These are phyloP conservation scores for Thecophora atra DNA, from an alignment of 2,888 invertebrate genomes.

Conservation along the genomic window DNA sequence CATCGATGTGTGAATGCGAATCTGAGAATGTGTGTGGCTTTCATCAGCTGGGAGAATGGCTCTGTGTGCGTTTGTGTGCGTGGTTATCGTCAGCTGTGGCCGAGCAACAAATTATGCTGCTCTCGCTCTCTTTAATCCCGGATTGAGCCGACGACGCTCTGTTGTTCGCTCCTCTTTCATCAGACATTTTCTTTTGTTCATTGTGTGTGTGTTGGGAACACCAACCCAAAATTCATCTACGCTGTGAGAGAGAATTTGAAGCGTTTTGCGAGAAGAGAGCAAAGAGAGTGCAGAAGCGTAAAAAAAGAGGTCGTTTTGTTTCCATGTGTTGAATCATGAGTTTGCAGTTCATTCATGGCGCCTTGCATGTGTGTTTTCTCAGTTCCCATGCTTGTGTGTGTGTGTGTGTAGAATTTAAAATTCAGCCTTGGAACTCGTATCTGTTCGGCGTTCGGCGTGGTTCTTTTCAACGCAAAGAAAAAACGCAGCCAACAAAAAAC, in stretches of 20 bases:
- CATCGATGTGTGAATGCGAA: too few relatives aligned
- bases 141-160: too few relatives aligned
- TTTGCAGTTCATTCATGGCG: not conserved
- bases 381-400: not conserved
- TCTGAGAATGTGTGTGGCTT: too few relatives aligned
- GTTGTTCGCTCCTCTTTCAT: too few relatives aligned
- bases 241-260: conserved; percentile 16
- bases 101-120: conserved; percentile 13
- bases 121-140: too few relatives aligned
- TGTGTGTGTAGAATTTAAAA: conserved; percentile 20
- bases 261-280: not conserved
- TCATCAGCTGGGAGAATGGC: too few relatives aligned
- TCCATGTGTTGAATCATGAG: not conserved
- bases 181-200: too few relatives aligned
- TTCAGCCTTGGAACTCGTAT: not conserved
- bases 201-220: conserved; percentile 16
- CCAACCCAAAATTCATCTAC: too few relatives aligned
- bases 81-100: not conserved
- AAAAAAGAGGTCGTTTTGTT: not conserved
- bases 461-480: not conserved
- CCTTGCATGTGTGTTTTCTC: not conserved
- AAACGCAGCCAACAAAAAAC: not conserved
- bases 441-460: not conserved
- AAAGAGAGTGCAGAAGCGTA: not conserved
- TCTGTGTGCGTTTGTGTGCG: not conserved